Percentiles rank a stretch among this genome's conserved stretches.
These are phyloP conservation scores for Drosophila pseudotakahashii DNA, from an alignment of 2,888 invertebrate genomes.

Conservation along the genomic window DNA sequence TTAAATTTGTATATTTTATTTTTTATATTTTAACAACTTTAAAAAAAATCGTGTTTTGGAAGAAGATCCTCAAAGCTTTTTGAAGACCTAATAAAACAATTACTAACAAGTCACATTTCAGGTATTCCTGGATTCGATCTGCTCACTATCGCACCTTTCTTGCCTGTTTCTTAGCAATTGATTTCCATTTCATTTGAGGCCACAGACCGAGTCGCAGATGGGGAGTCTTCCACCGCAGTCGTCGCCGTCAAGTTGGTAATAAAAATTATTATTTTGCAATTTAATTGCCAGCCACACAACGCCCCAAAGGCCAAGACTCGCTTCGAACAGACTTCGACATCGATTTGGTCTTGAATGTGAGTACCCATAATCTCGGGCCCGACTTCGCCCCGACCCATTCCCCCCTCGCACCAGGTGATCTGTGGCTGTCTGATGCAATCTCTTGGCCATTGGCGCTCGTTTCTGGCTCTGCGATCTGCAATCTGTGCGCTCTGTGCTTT, in stretches of 20 bases:
- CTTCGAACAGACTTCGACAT: conserved; percentile 59
- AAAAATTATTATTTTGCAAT: conserved; percentile 76
- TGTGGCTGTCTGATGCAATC: conserved; percentile 65
- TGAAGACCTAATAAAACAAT: background rate
- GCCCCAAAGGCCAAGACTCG: conserved; percentile 58
- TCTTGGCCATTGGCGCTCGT: conserved; percentile 46
- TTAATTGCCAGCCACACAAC: conserved; percentile 66
- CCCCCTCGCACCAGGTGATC: conserved; percentile 3
- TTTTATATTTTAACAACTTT: no score
- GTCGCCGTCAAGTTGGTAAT: conserved; percentile 50
- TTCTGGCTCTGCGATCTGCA: conserved; percentile 36
- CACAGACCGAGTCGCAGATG: conserved; percentile 31
- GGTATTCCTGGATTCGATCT: background rate
- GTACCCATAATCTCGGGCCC: conserved; percentile 33
- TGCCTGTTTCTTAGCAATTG: conserved; percentile 44
- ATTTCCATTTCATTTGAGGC: conserved; percentile 72
- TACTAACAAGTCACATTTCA: background rate
- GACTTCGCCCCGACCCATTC: background rate
- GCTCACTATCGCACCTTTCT: background rate
- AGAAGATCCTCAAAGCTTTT: no score
- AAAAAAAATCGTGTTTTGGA: no score
- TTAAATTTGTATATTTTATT: no score
- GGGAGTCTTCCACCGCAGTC: conserved; percentile 30
- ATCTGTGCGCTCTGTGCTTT: conserved; percentile 34
- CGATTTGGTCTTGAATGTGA: conserved; percentile 74